phyloP scores from a whole-genome alignment of 1,140 invertebrate species.

The Drosophila dunni region DNA sequence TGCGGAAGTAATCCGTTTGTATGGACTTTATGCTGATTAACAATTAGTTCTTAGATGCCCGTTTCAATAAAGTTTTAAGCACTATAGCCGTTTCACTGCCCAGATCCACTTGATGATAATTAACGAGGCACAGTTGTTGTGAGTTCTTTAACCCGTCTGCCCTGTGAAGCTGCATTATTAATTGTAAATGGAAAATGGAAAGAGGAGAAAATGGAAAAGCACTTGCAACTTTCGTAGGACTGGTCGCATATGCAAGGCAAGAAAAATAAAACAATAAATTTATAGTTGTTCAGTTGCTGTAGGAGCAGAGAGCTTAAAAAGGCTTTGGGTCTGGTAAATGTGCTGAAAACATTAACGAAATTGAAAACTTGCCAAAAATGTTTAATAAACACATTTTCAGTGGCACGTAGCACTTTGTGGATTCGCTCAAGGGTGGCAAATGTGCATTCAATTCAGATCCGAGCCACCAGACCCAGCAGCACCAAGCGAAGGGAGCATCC shows the following conservation, averaged over 20 bases:
- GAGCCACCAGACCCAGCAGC: slow-evolving; percentile 1
- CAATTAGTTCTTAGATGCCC: background rate
- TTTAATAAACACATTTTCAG: slow-evolving; percentile 72
- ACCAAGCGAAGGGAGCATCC: background rate
- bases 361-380: slow-evolving; percentile 79
- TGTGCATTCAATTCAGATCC: slow-evolving; percentile 22
- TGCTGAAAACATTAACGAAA: slow-evolving; percentile 70
- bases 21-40: no score
- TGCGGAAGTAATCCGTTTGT: no score
- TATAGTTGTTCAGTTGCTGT: background rate
- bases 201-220: slow-evolving; percentile 30
- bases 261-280: slow-evolving; percentile 66
- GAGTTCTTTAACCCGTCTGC: slow-evolving; percentile 62
- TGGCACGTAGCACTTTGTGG: slow-evolving; percentile 29
- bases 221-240: slow-evolving; percentile 25
- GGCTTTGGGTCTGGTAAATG: slow-evolving; percentile 31
- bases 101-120: slow-evolving; percentile 44
- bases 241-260: slow-evolving; percentile 5
- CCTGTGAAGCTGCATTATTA: slow-evolving; percentile 21
- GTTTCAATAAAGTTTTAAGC: slow-evolving; percentile 51
- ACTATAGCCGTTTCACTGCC: background rate
- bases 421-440: slow-evolving; percentile 3
- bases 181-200: background rate
- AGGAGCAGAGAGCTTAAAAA: background rate
- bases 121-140: slow-evolving; percentile 39